Evolutionary conservation across 1,140 invertebrate species (phyloP), one percentile per base, ranked within the genome.

Genomic region (Metaphire vulgaris): DNA sequence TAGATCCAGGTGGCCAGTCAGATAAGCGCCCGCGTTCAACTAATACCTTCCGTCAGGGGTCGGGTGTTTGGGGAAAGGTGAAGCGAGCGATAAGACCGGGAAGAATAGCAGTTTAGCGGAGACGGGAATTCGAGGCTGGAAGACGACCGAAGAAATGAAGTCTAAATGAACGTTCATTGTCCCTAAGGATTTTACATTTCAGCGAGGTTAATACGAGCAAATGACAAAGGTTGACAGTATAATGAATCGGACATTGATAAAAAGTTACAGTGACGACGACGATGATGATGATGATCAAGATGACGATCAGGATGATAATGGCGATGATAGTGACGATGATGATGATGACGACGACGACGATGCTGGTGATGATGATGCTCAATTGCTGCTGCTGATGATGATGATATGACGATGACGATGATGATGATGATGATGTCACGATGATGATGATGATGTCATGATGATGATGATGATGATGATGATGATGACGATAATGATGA

Each of bases 241-340:
- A n/a, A n/a, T n/a, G n/a, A n/a, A n/a, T n/a, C n/a, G n/a, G n/a
- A n/a, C n/a, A n/a, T n/a, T 16, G 64, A 65, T 16, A 65, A n/a
- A n/a, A n/a, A n/a, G n/a, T n/a, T n/a, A n/a, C n/a, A n/a, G n/a
- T n/a, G n/a, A n/a, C n/a, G 68, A 32, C 16, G 68, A 69, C 15
- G 68, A 32, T 30, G 68, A 69, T 29, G 68, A 32, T 30, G 68
- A 69, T 29, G 31, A 32, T 30, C 6, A 69, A 6, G 68, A 32
- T 30, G 68, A 69, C 15, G 31, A 32, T 30, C 6, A 69, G 6
- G 31, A 32, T 6, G 68, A 69, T 29, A n/a, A 32, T 29, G 68
- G n/a, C 15, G 31, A 69, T 69, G 28, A 69, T 69, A 16, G 31
- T 69, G 31, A 69, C n/a, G 28, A 69, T 69, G 28, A 32, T 69